A percentile compares a stretch with the other conserved stretches of the same genome.
Evolutionary conservation across 2,113 vertebrate species (phyloP).

Genomic region (Xyrauchen texanus): DNA sequence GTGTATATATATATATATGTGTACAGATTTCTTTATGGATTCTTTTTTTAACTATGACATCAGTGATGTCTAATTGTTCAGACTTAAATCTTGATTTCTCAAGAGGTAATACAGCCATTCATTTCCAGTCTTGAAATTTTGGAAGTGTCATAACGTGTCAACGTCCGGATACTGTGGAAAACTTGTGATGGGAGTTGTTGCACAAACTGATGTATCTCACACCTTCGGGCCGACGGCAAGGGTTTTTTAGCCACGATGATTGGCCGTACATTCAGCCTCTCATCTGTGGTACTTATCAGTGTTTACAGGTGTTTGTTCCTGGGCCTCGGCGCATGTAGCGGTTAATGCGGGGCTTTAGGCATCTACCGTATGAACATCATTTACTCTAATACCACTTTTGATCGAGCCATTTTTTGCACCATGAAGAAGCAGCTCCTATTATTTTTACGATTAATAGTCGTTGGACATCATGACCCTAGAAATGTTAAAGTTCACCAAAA

Average conservation of each 20-base stretch:
- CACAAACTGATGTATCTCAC: too few species aligned
- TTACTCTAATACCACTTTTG: background rate
- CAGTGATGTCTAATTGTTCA: constrained; percentile 92
- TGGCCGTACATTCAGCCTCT: background rate
- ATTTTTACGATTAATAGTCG: background rate
- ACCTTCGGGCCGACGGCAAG: background rate
- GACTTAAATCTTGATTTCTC: constrained; percentile 90
- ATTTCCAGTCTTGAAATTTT: constrained; percentile 82
- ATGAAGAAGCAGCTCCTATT: background rate
- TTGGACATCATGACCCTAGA: background rate
- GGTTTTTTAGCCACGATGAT: background rate
- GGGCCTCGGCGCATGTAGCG: background rate
- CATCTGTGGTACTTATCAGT: constrained; percentile 58
- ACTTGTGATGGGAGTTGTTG: constrained; percentile 5
- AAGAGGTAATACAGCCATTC: constrained; percentile 84
- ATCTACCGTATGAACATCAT: background rate
- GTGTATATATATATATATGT: constrained; percentile 40
- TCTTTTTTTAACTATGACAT: constrained; percentile 84
- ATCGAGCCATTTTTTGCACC: background rate
- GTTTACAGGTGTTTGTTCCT: constrained; percentile 77
- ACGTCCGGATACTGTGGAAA: constrained; percentile 75
- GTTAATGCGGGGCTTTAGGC: background rate
- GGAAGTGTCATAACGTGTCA: constrained; percentile 75
- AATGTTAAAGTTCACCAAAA: too few species aligned
- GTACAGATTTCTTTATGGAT: constrained; percentile 50